phyloP scores from a whole-genome alignment of 2,113 vertebrate genomes.

The Pluvianellus socialis region DNA sequence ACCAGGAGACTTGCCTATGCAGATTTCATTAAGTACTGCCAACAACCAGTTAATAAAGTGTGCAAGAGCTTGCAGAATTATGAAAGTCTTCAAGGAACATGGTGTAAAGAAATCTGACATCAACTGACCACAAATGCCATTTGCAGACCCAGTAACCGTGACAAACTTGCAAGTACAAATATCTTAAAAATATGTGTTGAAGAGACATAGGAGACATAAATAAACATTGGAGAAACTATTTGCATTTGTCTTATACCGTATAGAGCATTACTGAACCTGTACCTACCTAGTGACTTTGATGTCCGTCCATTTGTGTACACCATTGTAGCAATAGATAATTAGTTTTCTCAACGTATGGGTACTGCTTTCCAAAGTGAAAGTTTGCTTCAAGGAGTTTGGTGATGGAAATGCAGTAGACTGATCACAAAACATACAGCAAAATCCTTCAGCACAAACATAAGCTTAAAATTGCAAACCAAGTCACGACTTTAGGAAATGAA shows the following conservation, averaged over 20 bases:
- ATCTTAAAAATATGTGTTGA: background rate
- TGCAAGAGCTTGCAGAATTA: background rate
- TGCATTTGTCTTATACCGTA: background rate
- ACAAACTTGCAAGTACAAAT: background rate
- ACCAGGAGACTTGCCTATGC: background rate
- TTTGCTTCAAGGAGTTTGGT: background rate
- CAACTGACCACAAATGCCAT: background rate
- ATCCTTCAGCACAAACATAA: background rate
- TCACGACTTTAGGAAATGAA: background rate
- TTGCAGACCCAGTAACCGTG: background rate
- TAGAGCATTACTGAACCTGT: accelerated
- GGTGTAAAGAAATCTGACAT: background rate
- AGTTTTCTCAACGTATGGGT: background rate
- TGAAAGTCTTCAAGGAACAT: background rate
- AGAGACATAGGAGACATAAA: background rate
- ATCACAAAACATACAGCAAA: background rate
- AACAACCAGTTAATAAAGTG: background rate
- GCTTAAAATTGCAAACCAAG: background rate
- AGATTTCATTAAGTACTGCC: background rate
- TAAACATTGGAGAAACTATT: background rate
- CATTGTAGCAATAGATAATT: background rate
- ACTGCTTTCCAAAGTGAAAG: background rate
- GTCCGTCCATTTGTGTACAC: background rate
- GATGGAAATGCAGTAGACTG: background rate
- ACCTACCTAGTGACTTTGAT: background rate